phyloP scores from a whole-genome alignment of 2,797 vertebrate genomes.

The Sebastes glaucus region DNA sequence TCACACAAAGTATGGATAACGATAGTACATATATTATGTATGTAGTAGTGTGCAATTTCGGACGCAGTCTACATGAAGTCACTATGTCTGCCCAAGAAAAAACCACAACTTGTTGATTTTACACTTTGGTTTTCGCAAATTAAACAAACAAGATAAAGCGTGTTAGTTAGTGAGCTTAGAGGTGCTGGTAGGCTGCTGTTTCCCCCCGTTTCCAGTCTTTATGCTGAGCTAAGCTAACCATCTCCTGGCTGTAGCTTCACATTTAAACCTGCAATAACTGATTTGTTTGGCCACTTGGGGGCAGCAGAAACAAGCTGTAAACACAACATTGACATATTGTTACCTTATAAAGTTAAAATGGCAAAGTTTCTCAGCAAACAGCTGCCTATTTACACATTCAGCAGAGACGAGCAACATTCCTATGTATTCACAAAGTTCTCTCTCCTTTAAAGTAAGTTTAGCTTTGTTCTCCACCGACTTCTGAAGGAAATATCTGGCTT shows the following conservation, averaged over 20 bases:
- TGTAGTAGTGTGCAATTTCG: too few relatives aligned
- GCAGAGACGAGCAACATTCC: background rate
- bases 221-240: background rate
- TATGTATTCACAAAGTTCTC: fast-evolving
- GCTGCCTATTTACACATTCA: too few relatives aligned
- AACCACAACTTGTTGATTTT: background rate
- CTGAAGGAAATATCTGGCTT: background rate
- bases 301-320: background rate
- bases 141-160: background rate
- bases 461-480: too few relatives aligned
- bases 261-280: background rate
- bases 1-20: too few relatives aligned
- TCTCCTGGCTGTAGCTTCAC: background rate
- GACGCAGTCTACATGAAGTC: background rate
- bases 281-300: background rate
- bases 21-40: too few relatives aligned
- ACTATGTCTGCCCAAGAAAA: background rate
- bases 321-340: background rate
- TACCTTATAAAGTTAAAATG: background rate
- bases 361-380: too few relatives aligned
- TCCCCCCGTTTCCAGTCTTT: background rate
- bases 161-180: background rate
- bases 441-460: too few relatives aligned
- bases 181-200: background rate
- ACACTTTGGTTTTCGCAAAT: background rate